Conservation (phyloP, 2,888 invertebrate species). For the Mimumesa dahlbomi region DNA sequence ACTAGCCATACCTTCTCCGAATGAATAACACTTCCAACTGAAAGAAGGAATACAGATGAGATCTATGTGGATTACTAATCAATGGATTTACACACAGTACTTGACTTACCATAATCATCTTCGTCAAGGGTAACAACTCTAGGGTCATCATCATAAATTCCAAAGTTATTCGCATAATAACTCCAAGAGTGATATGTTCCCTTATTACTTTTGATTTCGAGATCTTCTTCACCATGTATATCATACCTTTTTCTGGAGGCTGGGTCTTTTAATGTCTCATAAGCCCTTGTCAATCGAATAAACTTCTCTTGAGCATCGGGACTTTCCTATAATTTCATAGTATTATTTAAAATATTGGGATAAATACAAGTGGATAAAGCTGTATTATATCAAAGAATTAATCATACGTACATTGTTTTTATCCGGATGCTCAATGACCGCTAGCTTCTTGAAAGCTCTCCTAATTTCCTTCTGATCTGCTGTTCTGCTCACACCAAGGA, state of each 20-base stretch:
- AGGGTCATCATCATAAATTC: conserved; percentile 92
- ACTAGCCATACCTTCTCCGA: conserved; percentile 90
- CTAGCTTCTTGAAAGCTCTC: conserved; percentile 89
- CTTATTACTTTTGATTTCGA: conserved; percentile 83
- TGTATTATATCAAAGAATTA: not conserved
- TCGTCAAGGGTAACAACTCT: conserved; percentile 89
- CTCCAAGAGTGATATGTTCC: conserved; percentile 89
- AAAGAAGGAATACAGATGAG: not conserved
- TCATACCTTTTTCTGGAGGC: conserved; percentile 90
- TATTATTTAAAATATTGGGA: conserved; percentile 6
- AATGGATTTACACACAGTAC: not conserved
- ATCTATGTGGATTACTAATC: not conserved
- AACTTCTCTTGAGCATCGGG: conserved; percentile 88
- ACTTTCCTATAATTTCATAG: conserved; percentile 83
- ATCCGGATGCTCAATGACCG: conserved; percentile 88
- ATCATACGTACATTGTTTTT: conserved; percentile 83
- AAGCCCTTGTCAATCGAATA: conserved; percentile 89
- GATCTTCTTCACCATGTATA: conserved; percentile 87
- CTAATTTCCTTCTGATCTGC: conserved; percentile 87
- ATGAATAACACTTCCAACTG: conserved; percentile 80
- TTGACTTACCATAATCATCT: conserved; percentile 87
- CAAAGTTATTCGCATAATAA: conserved; percentile 90
- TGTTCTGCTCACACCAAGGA: conserved; percentile 85
- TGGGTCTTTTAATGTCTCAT: conserved; percentile 92
- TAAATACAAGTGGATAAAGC: not conserved